Conservation (phyloP, 2,113 vertebrate genomes). For the Rhea americana region DNA sequence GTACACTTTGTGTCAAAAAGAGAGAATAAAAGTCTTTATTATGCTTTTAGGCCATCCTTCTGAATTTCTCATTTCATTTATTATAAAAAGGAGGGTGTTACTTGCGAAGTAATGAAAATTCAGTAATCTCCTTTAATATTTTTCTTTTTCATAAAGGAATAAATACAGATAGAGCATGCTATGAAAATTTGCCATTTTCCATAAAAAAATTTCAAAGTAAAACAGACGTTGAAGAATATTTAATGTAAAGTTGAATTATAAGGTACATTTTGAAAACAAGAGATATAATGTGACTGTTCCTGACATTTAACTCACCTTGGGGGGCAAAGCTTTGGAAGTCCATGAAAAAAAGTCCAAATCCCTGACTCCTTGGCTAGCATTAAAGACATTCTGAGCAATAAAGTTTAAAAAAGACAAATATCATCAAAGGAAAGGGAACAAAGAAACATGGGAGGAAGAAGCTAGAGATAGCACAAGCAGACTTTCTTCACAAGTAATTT, state of each 20-base stretch:
- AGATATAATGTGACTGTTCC: constrained; percentile 74
- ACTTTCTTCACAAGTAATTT: constrained; percentile 54
- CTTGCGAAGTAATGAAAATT: background rate
- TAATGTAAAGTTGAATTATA: constrained; percentile 10
- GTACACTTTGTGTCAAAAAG: background rate
- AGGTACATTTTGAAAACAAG: constrained; percentile 59
- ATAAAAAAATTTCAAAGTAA: constrained; percentile 26
- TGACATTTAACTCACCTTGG: constrained; percentile 91
- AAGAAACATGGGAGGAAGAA: constrained; percentile 71
- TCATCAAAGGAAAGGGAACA: constrained; percentile 81
- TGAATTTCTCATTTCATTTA: background rate
- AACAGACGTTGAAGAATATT: constrained; percentile 36
- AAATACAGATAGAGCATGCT: background rate
- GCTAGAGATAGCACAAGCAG: constrained; percentile 43
- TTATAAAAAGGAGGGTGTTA: background rate
- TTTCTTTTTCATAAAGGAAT: background rate
- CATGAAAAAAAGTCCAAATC: constrained; percentile 95
- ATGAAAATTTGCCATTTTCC: background rate
- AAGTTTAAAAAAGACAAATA: constrained; percentile 91
- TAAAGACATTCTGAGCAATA: constrained; percentile 97
- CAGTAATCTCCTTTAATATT: background rate
- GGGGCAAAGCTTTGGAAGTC: constrained; percentile 92
- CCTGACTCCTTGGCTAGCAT: constrained; percentile 97
- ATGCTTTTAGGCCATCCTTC: background rate
- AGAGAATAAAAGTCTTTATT: background rate